Conservation (phyloP, 2,113 vertebrate species). For the Junco hyemalis region DNA sequence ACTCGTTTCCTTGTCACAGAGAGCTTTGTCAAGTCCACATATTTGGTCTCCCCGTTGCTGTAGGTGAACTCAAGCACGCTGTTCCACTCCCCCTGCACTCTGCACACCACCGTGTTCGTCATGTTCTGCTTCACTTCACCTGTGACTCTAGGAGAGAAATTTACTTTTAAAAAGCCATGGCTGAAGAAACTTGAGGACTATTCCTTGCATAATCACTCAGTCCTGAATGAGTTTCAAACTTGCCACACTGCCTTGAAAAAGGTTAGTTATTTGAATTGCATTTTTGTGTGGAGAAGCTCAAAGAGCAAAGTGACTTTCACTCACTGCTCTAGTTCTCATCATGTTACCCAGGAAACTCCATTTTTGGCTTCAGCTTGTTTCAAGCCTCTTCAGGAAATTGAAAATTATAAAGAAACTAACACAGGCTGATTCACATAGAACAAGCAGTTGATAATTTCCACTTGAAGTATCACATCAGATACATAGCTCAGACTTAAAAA, state of each 20-base stretch:
- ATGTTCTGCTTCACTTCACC: constrained; percentile 93
- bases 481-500: background rate
- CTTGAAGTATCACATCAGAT: background rate
- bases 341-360: background rate
- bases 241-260: background rate
- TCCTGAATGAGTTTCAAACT: background rate
- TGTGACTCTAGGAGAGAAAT: constrained; percentile 79
- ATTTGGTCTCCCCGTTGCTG: constrained; percentile 83
- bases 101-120: constrained; percentile 87
- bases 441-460: background rate
- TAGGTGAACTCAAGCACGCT: constrained; percentile 91
- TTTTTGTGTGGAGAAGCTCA: background rate
- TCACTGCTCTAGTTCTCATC: background rate
- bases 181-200: background rate
- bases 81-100: constrained; percentile 97
- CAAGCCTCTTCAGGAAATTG: background rate
- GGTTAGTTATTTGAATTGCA: background rate
- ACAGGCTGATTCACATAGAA: background rate
- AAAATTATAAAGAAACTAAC: background rate
- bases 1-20: constrained; percentile 86
- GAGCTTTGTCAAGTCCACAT: constrained; percentile 88
- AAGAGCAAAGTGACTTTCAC: background rate
- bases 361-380: background rate
- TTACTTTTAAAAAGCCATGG: background rate
- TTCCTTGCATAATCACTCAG: background rate